A percentile compares a stretch with the other conserved stretches of the same genome.
Evolutionary conservation across 2,888 invertebrate species (phyloP).

Genomic region (Drosophila setosimentum): DNA sequence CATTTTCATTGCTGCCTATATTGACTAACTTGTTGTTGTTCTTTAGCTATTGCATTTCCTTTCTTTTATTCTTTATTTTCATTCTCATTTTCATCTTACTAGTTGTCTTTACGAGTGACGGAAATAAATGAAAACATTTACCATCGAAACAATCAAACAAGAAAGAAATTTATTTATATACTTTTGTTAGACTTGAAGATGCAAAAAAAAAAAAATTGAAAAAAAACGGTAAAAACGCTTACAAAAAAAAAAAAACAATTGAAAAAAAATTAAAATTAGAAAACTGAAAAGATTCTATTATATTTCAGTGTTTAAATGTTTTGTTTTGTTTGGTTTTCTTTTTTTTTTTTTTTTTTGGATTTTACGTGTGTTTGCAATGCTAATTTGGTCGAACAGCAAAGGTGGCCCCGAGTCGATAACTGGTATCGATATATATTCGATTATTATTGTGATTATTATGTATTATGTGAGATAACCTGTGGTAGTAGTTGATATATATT

Average conservation of each 20-base stretch:
- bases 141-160: conserved; percentile 85
- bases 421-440: background rate
- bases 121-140: conserved; percentile 83
- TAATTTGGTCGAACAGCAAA: conserved; percentile 28
- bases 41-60: conserved; percentile 20
- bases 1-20: conserved; percentile 1
- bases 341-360: conserved; percentile 19
- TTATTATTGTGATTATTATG: background rate
- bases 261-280: conserved; percentile 9
- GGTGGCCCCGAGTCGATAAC: conserved; percentile 16
- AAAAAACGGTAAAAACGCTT: conserved; percentile 23
- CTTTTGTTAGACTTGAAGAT: conserved; percentile 58
- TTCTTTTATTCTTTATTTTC: conserved; percentile 19
- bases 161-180: conserved; percentile 84
- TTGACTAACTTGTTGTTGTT: conserved; percentile 10
- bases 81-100: conserved; percentile 1
- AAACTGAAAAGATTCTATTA: conserved; percentile 19
- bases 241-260: conserved; percentile 7
- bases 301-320: conserved; percentile 30
- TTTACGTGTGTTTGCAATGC: conserved; percentile 52
- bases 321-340: no score
- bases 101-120: conserved; percentile 53
- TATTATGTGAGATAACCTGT: conserved; percentile 2
- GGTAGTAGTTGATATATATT: no score
- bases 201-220: conserved; percentile 47